Evolutionary conservation across 2,113 vertebrate species (phyloP).

Genomic region (Gambusia holbrooki): DNA sequence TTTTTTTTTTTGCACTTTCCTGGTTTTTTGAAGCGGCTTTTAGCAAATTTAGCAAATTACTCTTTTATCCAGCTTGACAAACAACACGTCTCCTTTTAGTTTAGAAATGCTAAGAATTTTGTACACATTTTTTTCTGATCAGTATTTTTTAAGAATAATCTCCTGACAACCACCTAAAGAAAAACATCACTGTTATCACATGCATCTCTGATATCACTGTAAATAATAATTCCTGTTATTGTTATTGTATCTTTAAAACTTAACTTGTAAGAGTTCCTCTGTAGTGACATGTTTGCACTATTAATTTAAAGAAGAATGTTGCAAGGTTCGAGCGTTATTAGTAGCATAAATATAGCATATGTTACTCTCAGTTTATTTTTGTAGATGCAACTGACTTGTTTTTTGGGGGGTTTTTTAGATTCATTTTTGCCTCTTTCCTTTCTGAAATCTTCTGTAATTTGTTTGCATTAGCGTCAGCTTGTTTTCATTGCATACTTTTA

Average conservation of each 20-base stretch:
- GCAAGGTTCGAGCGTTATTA: conserved; percentile 39
- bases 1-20: neutral
- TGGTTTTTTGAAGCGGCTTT: neutral
- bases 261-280: conserved; percentile 25
- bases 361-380: neutral
- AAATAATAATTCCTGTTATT: conserved; percentile 20
- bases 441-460: conserved; percentile 11
- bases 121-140: conserved; percentile 16
- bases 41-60: neutral
- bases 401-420: neutral
- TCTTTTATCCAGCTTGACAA: conserved; percentile 1
- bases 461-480: conserved; percentile 16
- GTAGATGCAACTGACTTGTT: neutral
- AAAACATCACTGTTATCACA: neutral
- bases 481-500: conserved; percentile 19
- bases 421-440: conserved; percentile 25
- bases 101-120: conserved; percentile 44
- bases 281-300: conserved; percentile 39
- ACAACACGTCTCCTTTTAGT: conserved; percentile 5
- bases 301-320: conserved; percentile 43
- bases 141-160: conserved; percentile 2
- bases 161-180: conserved; percentile 25
- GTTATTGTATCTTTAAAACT: conserved; percentile 31
- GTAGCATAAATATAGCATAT: conserved; percentile 46
- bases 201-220: conserved; percentile 2